Conservation (phyloP, 2,888 invertebrate species). For the Dimorphilus gyrociliatus region DNA sequence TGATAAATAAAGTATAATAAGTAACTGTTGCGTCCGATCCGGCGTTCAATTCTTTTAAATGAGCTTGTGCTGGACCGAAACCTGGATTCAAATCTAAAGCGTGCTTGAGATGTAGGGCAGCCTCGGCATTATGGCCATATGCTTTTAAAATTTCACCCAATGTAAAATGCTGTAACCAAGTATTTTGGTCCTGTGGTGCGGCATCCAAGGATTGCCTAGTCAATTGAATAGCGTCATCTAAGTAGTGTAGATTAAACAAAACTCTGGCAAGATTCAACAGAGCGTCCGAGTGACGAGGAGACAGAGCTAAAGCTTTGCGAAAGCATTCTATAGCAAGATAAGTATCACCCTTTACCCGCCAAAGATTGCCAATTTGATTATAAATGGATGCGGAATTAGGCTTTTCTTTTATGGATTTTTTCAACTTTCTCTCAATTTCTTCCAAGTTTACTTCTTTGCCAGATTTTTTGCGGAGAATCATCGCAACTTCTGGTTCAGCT, state of each 20-base stretch:
- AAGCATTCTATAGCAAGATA: constrained; percentile 75
- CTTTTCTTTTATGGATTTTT: constrained; percentile 27
- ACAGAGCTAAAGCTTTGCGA: constrained; percentile 58
- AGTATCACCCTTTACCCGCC: constrained; percentile 73
- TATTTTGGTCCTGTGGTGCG: constrained; percentile 64
- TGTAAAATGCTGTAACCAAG: constrained; percentile 80
- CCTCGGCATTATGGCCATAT: constrained; percentile 74
- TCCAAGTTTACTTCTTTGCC: constrained; percentile 28
- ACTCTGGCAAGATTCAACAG: constrained; percentile 67
- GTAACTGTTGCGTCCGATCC: constrained; percentile 63
- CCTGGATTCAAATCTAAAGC: constrained; percentile 67
- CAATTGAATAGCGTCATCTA: constrained; percentile 74
- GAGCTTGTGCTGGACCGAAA: constrained; percentile 61
- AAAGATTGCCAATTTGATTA: constrained; percentile 79
- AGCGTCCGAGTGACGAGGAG: constrained; percentile 71
- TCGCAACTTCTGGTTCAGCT: constrained; percentile 52
- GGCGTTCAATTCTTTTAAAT: constrained; percentile 62
- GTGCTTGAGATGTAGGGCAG: constrained; percentile 62
- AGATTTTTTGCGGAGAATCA: constrained; percentile 29
- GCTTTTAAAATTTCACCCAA: constrained; percentile 79
- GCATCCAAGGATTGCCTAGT: constrained; percentile 67
- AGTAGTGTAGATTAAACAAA: constrained; percentile 64
- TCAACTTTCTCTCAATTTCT: constrained; percentile 25
- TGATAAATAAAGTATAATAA: constrained; percentile 68
- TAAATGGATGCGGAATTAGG: constrained; percentile 59